Evolutionary conservation across 2,888 invertebrate species (phyloP).

Genomic region (Silvanus unidentatus): DNA sequence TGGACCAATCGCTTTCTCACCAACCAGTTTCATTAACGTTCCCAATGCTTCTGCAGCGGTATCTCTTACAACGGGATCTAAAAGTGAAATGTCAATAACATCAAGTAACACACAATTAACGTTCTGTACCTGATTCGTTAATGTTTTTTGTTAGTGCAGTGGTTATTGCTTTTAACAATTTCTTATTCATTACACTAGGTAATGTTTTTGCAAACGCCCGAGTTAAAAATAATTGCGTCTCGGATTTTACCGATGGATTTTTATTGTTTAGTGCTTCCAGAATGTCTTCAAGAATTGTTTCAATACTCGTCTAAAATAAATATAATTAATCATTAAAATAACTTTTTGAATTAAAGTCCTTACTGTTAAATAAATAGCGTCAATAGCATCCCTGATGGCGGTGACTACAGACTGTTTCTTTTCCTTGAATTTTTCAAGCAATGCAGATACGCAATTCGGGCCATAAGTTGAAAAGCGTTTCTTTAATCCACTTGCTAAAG

Average conservation of each 20-base stretch:
- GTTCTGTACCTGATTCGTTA: constrained; percentile 63
- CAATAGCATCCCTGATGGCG: constrained; percentile 82
- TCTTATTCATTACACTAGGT: constrained; percentile 79
- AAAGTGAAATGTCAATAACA: constrained; percentile 7
- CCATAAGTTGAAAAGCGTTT: constrained; percentile 84
- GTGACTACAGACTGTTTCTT: constrained; percentile 88
- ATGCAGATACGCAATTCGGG: constrained; percentile 63
- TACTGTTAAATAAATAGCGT: constrained; percentile 77
- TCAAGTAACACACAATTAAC: constrained; percentile 1
- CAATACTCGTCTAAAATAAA: constrained; percentile 64
- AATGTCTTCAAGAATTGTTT: constrained; percentile 79
- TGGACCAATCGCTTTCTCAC: constrained; percentile 82
- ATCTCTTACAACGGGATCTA: constrained; percentile 86
- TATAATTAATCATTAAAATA: constrained; percentile 4
- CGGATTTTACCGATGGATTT: constrained; percentile 84
- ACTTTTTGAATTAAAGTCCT: constrained; percentile 36
- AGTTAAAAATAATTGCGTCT: constrained; percentile 78
- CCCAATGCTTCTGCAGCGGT: constrained; percentile 90
- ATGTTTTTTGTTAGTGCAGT: constrained; percentile 71
- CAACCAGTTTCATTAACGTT: constrained; percentile 87
- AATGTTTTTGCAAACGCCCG: constrained; percentile 78
- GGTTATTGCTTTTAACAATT: constrained; percentile 77
- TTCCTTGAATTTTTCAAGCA: constrained; percentile 96
- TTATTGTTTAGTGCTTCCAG: constrained; percentile 83
- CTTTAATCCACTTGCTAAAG: constrained; percentile 79